Percentiles rank a stretch among this genome's conserved stretches.
These are phyloP conservation scores for Liparis tanakae DNA, from an alignment of 2,797 vertebrate species.

Conservation along the genomic window DNA sequence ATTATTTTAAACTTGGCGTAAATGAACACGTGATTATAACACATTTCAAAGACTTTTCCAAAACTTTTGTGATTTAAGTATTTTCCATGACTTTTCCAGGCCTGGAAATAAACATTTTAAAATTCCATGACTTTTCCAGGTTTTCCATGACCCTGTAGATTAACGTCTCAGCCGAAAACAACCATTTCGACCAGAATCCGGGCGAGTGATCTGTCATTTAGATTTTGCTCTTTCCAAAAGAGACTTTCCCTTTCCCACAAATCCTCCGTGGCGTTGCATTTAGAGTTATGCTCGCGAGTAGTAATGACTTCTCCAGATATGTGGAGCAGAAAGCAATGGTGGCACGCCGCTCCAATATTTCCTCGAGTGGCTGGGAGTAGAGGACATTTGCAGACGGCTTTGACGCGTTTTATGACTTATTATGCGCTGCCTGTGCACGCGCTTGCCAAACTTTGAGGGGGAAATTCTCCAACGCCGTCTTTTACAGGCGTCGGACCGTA, in stretches of 20 bases:
- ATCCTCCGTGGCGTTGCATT: conserved; percentile 46
- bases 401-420: conserved; percentile 59
- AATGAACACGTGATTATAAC: no score
- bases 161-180: conserved; percentile 47
- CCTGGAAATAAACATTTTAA: no score
- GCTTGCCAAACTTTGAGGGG: conserved; percentile 50
- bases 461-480: conserved; percentile 50
- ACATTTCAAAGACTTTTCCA: no score
- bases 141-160: no score
- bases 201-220: conserved; percentile 41
- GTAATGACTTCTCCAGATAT: conserved; percentile 73
- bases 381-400: conserved; percentile 55
- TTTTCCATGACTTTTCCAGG: no score
- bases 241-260: conserved; percentile 50
- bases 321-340: conserved; percentile 57
- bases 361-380: conserved; percentile 38
- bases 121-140: no score
- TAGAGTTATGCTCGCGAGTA: conserved; percentile 42
- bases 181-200: conserved; percentile 12
- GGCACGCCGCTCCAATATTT: conserved; percentile 55
- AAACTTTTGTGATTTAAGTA: no score
- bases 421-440: conserved; percentile 32
- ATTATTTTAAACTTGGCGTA: no score
- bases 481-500: conserved; percentile 51
- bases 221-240: conserved; percentile 48